These are phyloP conservation scores for Neostethus bicornis DNA, from an alignment of 2,797 vertebrate species.

Conservation along the genomic window DNA sequence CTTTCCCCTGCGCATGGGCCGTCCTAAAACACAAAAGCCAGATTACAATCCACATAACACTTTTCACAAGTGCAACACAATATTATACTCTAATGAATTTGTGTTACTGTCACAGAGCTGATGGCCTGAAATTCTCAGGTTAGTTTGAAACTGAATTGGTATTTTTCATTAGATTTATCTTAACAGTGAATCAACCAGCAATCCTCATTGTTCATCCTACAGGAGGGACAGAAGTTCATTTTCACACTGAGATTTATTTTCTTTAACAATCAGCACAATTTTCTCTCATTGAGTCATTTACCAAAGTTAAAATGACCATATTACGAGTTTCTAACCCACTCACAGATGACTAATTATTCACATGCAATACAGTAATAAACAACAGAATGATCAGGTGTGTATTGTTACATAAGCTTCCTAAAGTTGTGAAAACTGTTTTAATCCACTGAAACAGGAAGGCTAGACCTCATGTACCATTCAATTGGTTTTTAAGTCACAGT, in stretches of 20 bases:
- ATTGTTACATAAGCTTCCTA: background rate
- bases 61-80: background rate
- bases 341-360: background rate
- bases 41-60: background rate
- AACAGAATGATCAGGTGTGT: background rate
- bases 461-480: background rate
- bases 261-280: background rate
- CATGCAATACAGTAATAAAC: background rate
- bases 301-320: background rate
- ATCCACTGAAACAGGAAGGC: background rate
- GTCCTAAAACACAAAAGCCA: constrained; percentile 81
- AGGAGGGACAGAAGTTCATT: background rate
- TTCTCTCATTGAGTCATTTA: background rate
- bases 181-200: too few species aligned
- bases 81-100: background rate
- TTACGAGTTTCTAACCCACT: background rate
- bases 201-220: background rate
- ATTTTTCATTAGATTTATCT: too few species aligned
- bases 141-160: too few species aligned
- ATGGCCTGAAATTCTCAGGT: background rate
- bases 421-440: background rate
- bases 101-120: background rate
- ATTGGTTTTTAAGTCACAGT: too few species aligned
- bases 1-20: constrained; percentile 93
- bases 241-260: background rate